Percentiles rank a stretch among this genome's conserved stretches.
These are phyloP conservation scores for Scrobipalpa atriplicella DNA, from an alignment of 2,888 invertebrate genomes.

Conservation along the genomic window DNA sequence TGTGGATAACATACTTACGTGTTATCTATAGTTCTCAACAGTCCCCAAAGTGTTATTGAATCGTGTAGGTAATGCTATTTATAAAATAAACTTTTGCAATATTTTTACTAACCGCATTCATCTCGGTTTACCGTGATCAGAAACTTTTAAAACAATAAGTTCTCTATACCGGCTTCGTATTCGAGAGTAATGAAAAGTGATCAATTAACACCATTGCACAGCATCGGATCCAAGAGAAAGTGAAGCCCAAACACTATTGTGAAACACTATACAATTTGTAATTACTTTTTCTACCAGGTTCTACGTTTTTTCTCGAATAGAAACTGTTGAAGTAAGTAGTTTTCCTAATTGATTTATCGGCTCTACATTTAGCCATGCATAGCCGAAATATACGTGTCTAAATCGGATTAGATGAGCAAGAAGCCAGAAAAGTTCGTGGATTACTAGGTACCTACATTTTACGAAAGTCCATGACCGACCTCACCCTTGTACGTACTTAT, in stretches of 20 bases:
- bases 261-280: conserved; percentile 25
- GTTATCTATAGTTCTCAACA: no score
- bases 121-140: neutral
- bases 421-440: neutral
- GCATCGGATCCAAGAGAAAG: conserved; percentile 21
- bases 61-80: no score
- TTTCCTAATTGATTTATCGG: neutral
- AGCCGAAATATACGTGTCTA: neutral
- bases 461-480: neutral
- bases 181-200: conserved; percentile 20
- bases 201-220: conserved; percentile 28
- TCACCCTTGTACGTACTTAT: no score
- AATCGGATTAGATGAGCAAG: neutral
- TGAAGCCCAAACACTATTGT: conserved; percentile 18
- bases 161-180: neutral
- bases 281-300: conserved; percentile 6
- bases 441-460: no score
- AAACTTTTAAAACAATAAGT: neutral
- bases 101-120: neutral
- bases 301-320: neutral
- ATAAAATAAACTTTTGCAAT: no score
- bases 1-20: no score
- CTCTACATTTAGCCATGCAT: neutral
- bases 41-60: no score
- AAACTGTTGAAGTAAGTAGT: neutral